phyloP scores from a whole-genome alignment of 2,797 vertebrate species.

The Microctenopoma lineatum region DNA sequence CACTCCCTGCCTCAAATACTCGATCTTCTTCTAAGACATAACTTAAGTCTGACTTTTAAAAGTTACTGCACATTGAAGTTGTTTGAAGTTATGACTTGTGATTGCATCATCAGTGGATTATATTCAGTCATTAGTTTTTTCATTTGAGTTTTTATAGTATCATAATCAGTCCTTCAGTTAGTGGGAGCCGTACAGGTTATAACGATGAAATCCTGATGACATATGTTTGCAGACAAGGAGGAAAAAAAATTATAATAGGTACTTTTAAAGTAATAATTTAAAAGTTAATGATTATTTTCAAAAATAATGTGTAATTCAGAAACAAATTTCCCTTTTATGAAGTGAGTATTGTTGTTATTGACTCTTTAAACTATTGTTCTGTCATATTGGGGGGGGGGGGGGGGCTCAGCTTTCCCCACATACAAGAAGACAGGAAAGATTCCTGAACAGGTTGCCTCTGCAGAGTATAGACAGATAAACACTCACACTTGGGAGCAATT shows the following conservation, averaged over 20 bases:
- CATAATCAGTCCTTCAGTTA: slow-evolving; percentile 18
- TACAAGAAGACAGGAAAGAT: slow-evolving; percentile 36
- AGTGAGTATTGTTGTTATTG: neutral
- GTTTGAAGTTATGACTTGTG: slow-evolving; percentile 17
- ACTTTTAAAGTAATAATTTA: too few relatives aligned
- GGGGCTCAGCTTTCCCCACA: slow-evolving; percentile 37
- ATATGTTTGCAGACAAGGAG: neutral
- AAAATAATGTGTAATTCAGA: neutral
- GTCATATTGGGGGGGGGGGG: slow-evolving; percentile 9
- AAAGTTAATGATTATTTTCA: neutral
- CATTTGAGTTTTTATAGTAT: slow-evolving; percentile 3
- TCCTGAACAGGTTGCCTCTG: slow-evolving; percentile 22
- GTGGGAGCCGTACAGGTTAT: slow-evolving; percentile 3
- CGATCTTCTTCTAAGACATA: slow-evolving; percentile 7
- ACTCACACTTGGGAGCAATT: slow-evolving; percentile 52
- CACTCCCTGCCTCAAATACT: slow-evolving; percentile 8
- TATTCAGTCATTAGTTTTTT: neutral
- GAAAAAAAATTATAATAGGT: neutral
- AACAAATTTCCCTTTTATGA: neutral
- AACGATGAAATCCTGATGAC: neutral
- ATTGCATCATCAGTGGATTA: slow-evolving; percentile 28
- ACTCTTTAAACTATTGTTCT: slow-evolving; percentile 1
- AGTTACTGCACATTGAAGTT: slow-evolving; percentile 11
- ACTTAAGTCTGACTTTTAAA: slow-evolving; percentile 22
- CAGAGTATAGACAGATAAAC: slow-evolving; percentile 44